These are phyloP conservation scores for Enhydra lutris DNA, from an alignment of 2,113 vertebrate species.

Conservation along the genomic window DNA sequence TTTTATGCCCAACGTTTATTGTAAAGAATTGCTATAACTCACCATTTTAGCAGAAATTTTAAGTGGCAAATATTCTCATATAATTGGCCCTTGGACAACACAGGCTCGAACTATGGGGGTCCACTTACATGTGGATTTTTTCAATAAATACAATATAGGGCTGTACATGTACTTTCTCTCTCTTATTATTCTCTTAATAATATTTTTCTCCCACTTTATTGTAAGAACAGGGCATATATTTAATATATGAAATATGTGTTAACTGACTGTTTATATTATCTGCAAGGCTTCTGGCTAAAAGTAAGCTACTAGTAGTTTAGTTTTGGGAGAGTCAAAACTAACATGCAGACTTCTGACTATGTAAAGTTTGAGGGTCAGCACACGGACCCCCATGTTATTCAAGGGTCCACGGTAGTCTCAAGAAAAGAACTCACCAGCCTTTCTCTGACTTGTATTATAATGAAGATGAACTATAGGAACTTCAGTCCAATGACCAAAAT, in stretches of 20 bases:
- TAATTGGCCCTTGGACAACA: neutral
- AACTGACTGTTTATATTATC: neutral
- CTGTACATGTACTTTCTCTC: neutral
- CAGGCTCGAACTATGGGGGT: neutral
- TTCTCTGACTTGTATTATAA: too few species aligned
- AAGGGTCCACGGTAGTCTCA: neutral
- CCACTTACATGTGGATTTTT: neutral
- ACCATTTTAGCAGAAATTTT: neutral
- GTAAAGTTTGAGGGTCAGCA: neutral
- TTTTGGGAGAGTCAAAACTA: neutral
- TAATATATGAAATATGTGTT: neutral
- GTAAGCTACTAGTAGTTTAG: neutral
- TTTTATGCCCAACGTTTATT: neutral
- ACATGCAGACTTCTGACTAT: neutral
- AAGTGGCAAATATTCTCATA: neutral
- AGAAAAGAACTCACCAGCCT: fast-evolving
- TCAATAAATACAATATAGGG: neutral
- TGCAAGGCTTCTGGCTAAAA: neutral
- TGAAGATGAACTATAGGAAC: too few species aligned
- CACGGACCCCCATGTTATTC: neutral
- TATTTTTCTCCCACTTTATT: neutral
- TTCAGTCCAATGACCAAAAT: neutral
- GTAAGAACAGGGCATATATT: neutral
- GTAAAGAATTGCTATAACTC: neutral
- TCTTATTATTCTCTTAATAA: neutral